A percentile compares a stretch with the other conserved stretches of the same genome.
Evolutionary conservation across 2,888 invertebrate species (phyloP).

Genomic region (Antheraea assamensis): DNA sequence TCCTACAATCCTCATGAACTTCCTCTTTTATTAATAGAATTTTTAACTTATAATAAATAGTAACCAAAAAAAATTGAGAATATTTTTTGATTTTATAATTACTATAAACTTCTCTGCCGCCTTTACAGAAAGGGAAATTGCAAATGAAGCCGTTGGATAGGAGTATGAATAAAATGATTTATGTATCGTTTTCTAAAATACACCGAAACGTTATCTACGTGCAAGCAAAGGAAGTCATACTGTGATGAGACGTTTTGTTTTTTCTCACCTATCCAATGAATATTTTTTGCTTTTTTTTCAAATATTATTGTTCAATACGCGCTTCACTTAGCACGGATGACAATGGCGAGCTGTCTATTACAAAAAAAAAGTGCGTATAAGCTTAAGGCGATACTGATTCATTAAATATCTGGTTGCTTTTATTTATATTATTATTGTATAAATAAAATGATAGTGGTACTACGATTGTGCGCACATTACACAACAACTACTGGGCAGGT

Average conservation of each 20-base stretch:
- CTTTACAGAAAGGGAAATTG: neutral
- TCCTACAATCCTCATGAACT: no score
- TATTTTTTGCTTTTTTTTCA: constrained; percentile 33
- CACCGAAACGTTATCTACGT: constrained; percentile 26
- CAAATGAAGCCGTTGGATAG: neutral
- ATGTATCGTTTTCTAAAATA: neutral
- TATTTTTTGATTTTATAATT: no score
- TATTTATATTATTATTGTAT: no score
- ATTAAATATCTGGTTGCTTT: no score
- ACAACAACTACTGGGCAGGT: no score
- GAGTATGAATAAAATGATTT: neutral
- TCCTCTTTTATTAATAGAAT: no score
- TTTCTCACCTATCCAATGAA: constrained; percentile 26
- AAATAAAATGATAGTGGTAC: no score
- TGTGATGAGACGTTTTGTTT: constrained; percentile 28
- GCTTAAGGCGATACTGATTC: neutral
- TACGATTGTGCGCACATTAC: no score
- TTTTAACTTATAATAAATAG: no score
- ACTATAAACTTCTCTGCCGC: no score
- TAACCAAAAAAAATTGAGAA: no score
- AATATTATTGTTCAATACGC: constrained; percentile 40
- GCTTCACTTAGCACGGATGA: constrained; percentile 40
- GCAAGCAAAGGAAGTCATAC: constrained; percentile 35
- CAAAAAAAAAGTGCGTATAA: constrained; percentile 3
- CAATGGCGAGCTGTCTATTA: constrained; percentile 12